Evolutionary conservation across 2,797 vertebrate species (phyloP).

Genomic region (Paramormyrops hopkinsi): DNA sequence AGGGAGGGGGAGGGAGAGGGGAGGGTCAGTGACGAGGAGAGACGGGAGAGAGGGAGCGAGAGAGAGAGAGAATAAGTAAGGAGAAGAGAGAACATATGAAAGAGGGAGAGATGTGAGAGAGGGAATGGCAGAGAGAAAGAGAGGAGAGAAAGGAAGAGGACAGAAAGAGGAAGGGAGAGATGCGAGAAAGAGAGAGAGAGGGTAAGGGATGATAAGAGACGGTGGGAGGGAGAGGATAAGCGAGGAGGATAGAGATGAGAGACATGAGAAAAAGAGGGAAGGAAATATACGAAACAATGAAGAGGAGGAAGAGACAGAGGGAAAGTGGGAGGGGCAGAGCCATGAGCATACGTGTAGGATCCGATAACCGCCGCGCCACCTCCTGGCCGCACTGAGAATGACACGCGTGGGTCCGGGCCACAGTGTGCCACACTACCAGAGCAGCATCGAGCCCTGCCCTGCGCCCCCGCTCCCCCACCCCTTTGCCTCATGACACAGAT

Average conservation of each 20-base stretch:
- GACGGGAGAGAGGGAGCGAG: slow-evolving; percentile 7
- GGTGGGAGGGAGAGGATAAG: not conserved
- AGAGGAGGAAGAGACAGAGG: slow-evolving; percentile 31
- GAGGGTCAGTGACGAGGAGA: not conserved
- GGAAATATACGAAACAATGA: slow-evolving; percentile 24
- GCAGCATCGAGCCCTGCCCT: not conserved
- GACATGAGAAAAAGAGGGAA: not conserved
- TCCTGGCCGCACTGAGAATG: not conserved
- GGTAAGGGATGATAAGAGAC: not conserved
- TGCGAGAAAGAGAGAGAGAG: not conserved
- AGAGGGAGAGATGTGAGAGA: slow-evolving; percentile 9
- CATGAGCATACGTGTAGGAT: not conserved
- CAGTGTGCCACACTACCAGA: not conserved
- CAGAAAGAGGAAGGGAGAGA: not conserved
- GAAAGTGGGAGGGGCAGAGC: not conserved
- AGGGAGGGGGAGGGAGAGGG: not conserved
- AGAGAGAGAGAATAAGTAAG: slow-evolving; percentile 18
- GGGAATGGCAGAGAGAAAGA: slow-evolving; percentile 9
- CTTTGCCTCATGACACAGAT: not conserved
- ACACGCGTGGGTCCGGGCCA: not conserved
- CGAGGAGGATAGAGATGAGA: not conserved
- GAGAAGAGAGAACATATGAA: slow-evolving; percentile 10
- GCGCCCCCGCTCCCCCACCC: not conserved
- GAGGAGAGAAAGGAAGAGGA: not conserved
- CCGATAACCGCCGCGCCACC: not conserved